Conservation (phyloP, 2,888 invertebrate genomes). For the Chymomyza fuscimana region DNA sequence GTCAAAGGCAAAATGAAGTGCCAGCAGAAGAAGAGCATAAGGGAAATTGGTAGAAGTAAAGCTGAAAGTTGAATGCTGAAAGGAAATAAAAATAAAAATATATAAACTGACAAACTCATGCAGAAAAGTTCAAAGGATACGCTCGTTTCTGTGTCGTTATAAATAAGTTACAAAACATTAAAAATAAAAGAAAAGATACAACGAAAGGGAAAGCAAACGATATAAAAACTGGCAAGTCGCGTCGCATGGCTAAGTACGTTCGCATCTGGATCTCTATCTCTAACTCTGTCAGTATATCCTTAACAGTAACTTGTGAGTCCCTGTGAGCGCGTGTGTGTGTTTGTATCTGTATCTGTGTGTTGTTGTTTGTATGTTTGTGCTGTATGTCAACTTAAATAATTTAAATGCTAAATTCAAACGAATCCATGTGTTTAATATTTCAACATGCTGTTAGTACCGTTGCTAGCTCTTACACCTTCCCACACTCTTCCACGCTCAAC, state of each 20-base stretch:
- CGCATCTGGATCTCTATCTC: background rate
- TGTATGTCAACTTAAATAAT: conserved; percentile 64
- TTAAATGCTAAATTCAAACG: conserved; percentile 61
- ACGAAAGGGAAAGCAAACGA: conserved; percentile 36
- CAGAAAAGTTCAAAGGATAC: conserved; percentile 70
- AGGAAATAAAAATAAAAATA: conserved; percentile 28
- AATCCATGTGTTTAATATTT: conserved; percentile 62
- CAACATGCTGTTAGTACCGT: conserved; percentile 31
- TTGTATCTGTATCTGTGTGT: conserved; percentile 2
- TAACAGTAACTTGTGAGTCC: background rate
- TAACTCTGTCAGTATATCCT: background rate
- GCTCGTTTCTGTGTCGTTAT: conserved; percentile 55
- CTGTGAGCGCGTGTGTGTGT: background rate
- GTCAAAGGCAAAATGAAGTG: background rate
- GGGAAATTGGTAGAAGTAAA: conserved; percentile 17
- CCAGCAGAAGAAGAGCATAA: background rate
- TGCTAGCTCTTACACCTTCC: conserved; percentile 3
- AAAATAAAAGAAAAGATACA: conserved; percentile 15
- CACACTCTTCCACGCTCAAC: conserved; percentile 16
- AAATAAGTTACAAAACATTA: conserved; percentile 71
- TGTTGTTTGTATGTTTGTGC: conserved; percentile 37
- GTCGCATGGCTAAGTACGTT: conserved; percentile 23
- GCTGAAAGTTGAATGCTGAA: conserved; percentile 31
- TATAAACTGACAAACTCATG: conserved; percentile 61
- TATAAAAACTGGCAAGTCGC: conserved; percentile 48